Evolutionary conservation across 2,113 vertebrate genomes (phyloP), one percentile per base, ranked within the genome.

Genomic region (Hippoglossus stenolepis): DNA sequence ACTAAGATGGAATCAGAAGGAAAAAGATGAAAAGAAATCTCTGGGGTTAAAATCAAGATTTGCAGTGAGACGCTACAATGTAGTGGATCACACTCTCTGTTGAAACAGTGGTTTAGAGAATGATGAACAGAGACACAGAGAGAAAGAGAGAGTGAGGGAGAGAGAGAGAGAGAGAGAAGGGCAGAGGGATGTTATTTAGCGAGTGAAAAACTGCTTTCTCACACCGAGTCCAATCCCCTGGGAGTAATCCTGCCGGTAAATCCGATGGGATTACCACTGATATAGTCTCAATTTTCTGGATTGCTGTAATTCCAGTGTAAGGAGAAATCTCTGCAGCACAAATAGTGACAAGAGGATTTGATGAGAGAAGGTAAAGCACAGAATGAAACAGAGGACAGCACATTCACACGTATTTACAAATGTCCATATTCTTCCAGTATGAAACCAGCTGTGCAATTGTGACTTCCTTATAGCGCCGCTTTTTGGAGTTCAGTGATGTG

Each of bases 171-270:
- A 11, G 17, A 17, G 56, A 69, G 45, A 28, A 12, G 11, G 58
- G 45, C 24, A 40, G 53, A 17, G 51, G 51, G 5, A 9, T 80
- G 35, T 59, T 57, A 59, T 71, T 82, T 80, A 35, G 18, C 49
- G 70, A 49, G 56, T 26, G 24, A 69, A 67, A 73, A 57, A 70
- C 70, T 54, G 73, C 18, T 75, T 70, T 84, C 65, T 70, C 31
- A 53, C 59, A 68, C 15, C 12, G 51, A 57, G 26, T 71, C 63
- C 71, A 20, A 80, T 90, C 82, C 76, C 73, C 64, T 35, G 75
- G 23, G 75, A 77, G 83, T 89, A 86, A 88, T 89, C 85, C 82
- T 20, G 67, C 56, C 47, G 77, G 72, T 83, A 80, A 80, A 87
- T 82, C 83, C 62, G 53, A 71, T 58, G 77, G 71, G 78, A 87